Conservation (phyloP, 2,888 invertebrate species). For the Parascotia fuliginaria region DNA sequence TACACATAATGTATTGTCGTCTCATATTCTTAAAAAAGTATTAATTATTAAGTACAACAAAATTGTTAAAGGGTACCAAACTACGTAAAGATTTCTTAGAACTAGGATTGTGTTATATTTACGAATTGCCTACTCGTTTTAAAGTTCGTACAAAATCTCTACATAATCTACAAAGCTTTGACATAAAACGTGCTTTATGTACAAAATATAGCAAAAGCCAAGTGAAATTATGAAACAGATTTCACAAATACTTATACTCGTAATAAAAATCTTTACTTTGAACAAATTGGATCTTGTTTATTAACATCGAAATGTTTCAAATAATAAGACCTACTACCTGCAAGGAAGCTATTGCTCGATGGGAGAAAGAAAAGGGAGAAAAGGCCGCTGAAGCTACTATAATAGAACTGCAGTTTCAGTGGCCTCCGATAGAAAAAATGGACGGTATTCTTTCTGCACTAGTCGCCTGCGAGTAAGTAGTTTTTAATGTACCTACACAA, state of each 20-base stretch:
- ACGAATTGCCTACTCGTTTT: background rate
- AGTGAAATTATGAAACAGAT: too few species aligned
- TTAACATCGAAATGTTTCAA: slow-evolving; percentile 2
- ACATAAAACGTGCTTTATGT: too few species aligned
- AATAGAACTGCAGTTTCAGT: slow-evolving; percentile 93
- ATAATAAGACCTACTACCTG: slow-evolving; percentile 34
- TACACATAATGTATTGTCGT: too few species aligned
- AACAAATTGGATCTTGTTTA: background rate
- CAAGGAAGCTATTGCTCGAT: slow-evolving; percentile 91
- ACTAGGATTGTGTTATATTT: too few species aligned
- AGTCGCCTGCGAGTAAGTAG: slow-evolving; percentile 87
- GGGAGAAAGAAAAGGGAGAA: slow-evolving; percentile 91
- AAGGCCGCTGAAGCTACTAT: slow-evolving; percentile 89
- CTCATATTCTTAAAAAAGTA: too few species aligned
- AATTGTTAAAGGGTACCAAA: too few species aligned
- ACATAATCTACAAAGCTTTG: background rate
- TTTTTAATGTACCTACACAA: background rate
- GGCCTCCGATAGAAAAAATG: slow-evolving; percentile 98
- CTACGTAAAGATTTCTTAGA: too few species aligned
- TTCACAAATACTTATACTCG: too few species aligned
- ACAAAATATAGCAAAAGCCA: too few species aligned
- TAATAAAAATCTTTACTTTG: too few species aligned
- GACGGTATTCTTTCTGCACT: slow-evolving; percentile 93
- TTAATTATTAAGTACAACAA: too few species aligned
- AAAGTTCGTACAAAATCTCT: background rate